phyloP scores from a whole-genome alignment of 2,888 invertebrate genomes.

The Gastracanthus pulcherrimus region DNA sequence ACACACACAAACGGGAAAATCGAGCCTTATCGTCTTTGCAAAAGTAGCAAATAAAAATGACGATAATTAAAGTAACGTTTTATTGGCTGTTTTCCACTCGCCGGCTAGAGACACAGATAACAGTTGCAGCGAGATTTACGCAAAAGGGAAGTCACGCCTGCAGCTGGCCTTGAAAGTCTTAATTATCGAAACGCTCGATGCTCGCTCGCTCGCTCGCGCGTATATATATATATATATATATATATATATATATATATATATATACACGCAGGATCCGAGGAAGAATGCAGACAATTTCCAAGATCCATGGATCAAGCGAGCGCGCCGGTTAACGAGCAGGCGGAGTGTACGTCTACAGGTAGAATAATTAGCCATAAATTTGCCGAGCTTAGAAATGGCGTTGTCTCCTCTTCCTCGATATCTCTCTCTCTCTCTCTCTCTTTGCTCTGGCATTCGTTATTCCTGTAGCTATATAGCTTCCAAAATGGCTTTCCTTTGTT shows the following conservation, averaged over 20 bases:
- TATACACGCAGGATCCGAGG: conserved; percentile 21
- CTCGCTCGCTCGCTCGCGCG: too few species aligned
- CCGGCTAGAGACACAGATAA: too few species aligned
- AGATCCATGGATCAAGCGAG: conserved; percentile 49
- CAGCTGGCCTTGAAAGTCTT: conserved; percentile 36
- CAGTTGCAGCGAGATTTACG: too few species aligned
- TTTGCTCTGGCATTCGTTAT: too few species aligned
- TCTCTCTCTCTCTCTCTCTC: background rate
- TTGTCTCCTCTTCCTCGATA: conserved; percentile 20
- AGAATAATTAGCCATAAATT: conserved; percentile 57
- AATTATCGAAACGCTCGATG: conserved; percentile 48
- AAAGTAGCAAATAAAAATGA: too few species aligned
- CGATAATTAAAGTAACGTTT: conserved; percentile 6
- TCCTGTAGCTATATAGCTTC: too few species aligned
- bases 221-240: too few species aligned
- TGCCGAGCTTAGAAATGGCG: conserved; percentile 39
- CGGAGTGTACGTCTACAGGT: conserved; percentile 2
- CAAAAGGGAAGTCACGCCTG: background rate
- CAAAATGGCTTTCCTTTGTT: too few species aligned
- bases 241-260: too few species aligned
- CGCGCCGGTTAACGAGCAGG: conserved; percentile 32
- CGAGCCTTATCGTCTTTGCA: too few species aligned
- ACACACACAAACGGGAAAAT: too few species aligned
- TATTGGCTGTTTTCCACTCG: too few species aligned
- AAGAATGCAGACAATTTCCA: conserved; percentile 49